These are phyloP conservation scores for Synanthedon andrenaeformis DNA, from an alignment of 2,888 invertebrate species.

Conservation along the genomic window DNA sequence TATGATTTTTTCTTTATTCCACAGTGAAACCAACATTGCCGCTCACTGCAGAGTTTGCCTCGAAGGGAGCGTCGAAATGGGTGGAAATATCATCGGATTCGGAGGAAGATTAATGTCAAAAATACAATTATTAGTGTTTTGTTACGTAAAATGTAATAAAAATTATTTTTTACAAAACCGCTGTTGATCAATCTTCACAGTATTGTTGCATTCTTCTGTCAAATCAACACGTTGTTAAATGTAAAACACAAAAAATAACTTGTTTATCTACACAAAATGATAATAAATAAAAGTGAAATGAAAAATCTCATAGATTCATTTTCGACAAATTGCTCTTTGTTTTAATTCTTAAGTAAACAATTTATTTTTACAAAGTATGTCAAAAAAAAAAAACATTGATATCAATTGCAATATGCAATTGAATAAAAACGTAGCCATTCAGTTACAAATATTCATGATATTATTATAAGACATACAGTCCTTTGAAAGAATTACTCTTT, in stretches of 20 bases:
- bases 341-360: too few species aligned
- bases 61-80: constrained; percentile 45
- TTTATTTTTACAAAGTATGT: too few species aligned
- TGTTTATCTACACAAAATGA: constrained; percentile 11
- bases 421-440: not conserved
- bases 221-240: constrained; percentile 21
- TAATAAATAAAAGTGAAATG: constrained; percentile 17
- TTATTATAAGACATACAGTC: too few species aligned
- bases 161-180: constrained; percentile 39
- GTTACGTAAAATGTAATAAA: constrained; percentile 53
- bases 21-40: constrained; percentile 46
- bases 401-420: not conserved
- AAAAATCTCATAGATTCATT: not conserved
- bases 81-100: constrained; percentile 63
- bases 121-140: constrained; percentile 18
- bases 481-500: too few species aligned
- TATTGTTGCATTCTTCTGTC: constrained; percentile 39
- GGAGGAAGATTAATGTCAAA: constrained; percentile 33
- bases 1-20: constrained; percentile 11
- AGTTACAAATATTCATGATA: not conserved
- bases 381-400: too few species aligned
- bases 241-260: constrained; percentile 10
- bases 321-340: not conserved
- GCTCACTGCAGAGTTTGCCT: constrained; percentile 46
- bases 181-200: constrained; percentile 39